Conservation (phyloP, 1,140 invertebrate genomes). For the Pseudachorutes palmiensis region DNA sequence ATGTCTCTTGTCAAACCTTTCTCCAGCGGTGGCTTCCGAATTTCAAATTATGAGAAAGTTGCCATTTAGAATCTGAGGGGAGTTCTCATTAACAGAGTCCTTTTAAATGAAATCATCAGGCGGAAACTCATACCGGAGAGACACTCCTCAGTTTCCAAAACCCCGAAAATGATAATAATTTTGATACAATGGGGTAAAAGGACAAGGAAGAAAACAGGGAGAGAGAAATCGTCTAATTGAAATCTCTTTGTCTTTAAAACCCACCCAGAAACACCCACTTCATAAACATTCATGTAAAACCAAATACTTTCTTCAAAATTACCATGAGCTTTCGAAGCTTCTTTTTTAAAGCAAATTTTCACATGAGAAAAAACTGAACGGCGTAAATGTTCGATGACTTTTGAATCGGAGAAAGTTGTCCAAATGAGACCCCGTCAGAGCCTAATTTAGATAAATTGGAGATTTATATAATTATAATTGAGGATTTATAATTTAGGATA, state of each 20-base stretch:
- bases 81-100: constrained; percentile 30
- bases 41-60: not conserved
- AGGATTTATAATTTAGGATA: not conserved
- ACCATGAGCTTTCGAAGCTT: not conserved
- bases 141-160: not conserved
- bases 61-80: not conserved
- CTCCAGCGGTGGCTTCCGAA: not conserved
- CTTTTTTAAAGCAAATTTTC: no score
- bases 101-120: constrained; percentile 37
- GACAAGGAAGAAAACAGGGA: not conserved
- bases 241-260: not conserved
- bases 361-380: not conserved
- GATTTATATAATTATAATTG: not conserved
- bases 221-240: not conserved
- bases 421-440: not conserved
- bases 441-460: not conserved
- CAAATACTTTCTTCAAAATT: not conserved
- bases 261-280: not conserved
- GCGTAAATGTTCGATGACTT: not conserved
- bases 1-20: not conserved
- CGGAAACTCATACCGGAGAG: constrained; percentile 26
- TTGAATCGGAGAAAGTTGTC: not conserved
- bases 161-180: constrained; percentile 7
- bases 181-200: constrained; percentile 3
- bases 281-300: not conserved